Base-by-base conservation (phyloP, 2,888 invertebrate species). In the Drosophila neutralis region DNA sequence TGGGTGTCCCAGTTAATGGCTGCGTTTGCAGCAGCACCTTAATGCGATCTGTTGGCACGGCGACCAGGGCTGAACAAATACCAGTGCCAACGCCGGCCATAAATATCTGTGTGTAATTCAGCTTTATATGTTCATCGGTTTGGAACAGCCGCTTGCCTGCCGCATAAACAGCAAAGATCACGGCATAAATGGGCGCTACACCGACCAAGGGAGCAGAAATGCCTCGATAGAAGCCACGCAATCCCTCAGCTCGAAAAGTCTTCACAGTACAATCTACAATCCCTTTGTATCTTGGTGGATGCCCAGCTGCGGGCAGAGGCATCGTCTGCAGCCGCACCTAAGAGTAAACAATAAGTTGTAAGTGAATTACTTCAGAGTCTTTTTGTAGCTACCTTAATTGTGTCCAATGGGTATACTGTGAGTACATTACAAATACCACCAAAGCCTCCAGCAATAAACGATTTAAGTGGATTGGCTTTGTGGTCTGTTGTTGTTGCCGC, bases 21-120 rank as follows among this genome's bases (percentile, higher is more conserved):
- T 98, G 98, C 81, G 98, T 96, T 94, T 99, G 99, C 67, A 99
- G 94, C 54, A 99, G 94, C 92, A 99, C 99, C 93, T 99, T 99
- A 75, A 99, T 99, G 83, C 99, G 95, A 93, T 99, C 99, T 33
- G 99, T 99, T 1, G 99, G 99, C 27, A 99, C 98, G 97, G 99
- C 99, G 69, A 99, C 97, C 4, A 95, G 94, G 6, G 99, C 99
- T 0, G 99, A 99, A 92, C 99, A 98, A 62, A 99, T 95, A 27
- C 99, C 99, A 49, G 99, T 98, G 90, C 99, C 96, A 36, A 98
- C 97, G 71, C 99, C 99, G 49, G 99, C 99, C 59, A 95, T 95
- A 92, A 98, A 98, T 69, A 98, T 94, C 93, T 99, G 97, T 0
- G 94, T 78, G 82, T 96, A 95, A 1, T 95, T 95, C 18, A 98